Conservation (phyloP, 2,888 invertebrate genomes). For the Aphodius granarius region DNA sequence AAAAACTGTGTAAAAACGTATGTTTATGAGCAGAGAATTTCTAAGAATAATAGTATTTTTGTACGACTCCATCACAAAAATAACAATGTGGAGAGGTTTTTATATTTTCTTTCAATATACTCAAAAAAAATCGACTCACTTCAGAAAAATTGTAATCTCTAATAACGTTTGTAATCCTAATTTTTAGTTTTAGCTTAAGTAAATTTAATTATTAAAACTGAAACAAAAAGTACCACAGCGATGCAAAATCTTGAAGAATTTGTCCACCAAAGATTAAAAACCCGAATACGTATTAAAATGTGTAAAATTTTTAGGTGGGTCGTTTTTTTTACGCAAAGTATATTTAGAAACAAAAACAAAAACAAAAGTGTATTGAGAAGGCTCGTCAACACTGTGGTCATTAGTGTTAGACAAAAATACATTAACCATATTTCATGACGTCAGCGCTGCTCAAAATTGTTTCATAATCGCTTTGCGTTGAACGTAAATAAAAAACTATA, state of each 20-base stretch:
- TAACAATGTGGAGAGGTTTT: background rate
- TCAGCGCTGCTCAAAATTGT: conserved; percentile 18
- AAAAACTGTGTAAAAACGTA: background rate
- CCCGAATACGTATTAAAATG: too few species aligned
- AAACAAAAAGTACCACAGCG: too few species aligned
- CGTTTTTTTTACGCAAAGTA: too few species aligned
- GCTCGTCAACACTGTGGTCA: background rate
- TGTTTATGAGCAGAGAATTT: background rate
- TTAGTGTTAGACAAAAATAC: background rate
- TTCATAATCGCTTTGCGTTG: background rate
- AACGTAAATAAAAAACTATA: background rate
- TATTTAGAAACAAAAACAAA: background rate
- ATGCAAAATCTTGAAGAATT: too few species aligned
- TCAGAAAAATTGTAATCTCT: too few species aligned
- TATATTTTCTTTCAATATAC: background rate
- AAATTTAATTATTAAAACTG: too few species aligned
- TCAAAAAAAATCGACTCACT: too few species aligned
- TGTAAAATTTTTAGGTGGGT: background rate
- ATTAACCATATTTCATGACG: conserved; percentile 23
- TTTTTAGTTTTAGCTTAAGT: too few species aligned
- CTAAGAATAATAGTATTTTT: too few species aligned
- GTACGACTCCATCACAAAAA: too few species aligned
- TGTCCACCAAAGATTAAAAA: too few species aligned
- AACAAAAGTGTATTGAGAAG: background rate
- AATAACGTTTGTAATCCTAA: too few species aligned